phyloP scores from a whole-genome alignment of 64 coral and sea anemone genomes.

The Montipora sp. region DNA sequence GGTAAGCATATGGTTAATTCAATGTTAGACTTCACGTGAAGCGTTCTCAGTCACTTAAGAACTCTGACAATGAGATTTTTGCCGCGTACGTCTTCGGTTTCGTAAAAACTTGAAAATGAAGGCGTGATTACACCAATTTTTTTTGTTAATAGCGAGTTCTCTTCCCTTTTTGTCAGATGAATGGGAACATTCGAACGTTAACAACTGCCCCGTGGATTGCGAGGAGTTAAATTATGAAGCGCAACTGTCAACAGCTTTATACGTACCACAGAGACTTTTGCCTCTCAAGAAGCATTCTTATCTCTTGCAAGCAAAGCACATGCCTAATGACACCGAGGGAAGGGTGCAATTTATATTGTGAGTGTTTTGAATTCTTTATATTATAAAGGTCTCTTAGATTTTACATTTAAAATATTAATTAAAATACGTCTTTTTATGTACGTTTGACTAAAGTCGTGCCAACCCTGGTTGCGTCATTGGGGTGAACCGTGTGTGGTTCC shows the following conservation, averaged over 20 bases:
- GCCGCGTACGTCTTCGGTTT: too few relatives aligned
- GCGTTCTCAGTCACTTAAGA: too few relatives aligned
- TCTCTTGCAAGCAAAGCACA: slow-evolving; percentile 11
- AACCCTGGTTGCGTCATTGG: too few relatives aligned
- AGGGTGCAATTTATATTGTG: slow-evolving; percentile 53
- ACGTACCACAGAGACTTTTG: slow-evolving; percentile 54
- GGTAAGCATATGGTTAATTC: slow-evolving; percentile 16
- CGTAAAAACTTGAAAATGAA: too few relatives aligned
- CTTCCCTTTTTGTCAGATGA: slow-evolving; percentile 18
- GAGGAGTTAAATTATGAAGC: slow-evolving; percentile 37
- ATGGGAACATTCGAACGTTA: slow-evolving; percentile 15
- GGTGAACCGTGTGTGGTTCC: too few relatives aligned
- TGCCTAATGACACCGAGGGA: slow-evolving; percentile 58
- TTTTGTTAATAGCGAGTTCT: neutral
- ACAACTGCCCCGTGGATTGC: slow-evolving; percentile 65
- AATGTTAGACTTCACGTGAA: too few relatives aligned
- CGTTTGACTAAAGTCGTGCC: too few relatives aligned
- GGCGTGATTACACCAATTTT: too few relatives aligned
- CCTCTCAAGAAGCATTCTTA: slow-evolving; percentile 28
- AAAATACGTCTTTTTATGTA: too few relatives aligned
- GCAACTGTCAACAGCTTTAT: slow-evolving; percentile 48
- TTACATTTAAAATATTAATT: neutral
- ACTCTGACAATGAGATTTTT: too few relatives aligned
- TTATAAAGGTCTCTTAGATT: too few relatives aligned
- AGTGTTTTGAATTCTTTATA: slow-evolving; percentile 3